A percentile compares a stretch with the other conserved stretches of the same genome.
These are phyloP conservation scores for Phrynocephalus guinanensis DNA, from an alignment of 2,797 vertebrate species.

Conservation along the genomic window DNA sequence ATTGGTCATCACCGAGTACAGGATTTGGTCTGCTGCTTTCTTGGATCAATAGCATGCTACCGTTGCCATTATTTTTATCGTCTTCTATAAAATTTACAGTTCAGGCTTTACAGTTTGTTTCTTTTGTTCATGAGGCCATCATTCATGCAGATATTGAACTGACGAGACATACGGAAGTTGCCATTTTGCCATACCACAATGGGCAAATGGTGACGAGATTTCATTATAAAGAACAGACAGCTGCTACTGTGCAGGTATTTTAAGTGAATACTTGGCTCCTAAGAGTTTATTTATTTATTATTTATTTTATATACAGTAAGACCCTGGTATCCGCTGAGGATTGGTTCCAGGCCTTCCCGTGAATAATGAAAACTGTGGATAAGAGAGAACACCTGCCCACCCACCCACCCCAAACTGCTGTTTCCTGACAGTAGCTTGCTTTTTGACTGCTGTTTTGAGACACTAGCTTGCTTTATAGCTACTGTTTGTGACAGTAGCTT, in stretches of 20 bases:
- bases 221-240: constrained; percentile 1
- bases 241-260: not conserved
- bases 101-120: not conserved
- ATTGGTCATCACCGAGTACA: constrained; percentile 19
- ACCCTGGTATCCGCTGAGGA: too few relatives aligned
- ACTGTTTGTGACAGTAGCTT: too few relatives aligned
- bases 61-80: constrained; percentile 21
- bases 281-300: not conserved
- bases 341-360: too few relatives aligned
- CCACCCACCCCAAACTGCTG: too few relatives aligned
- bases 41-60: constrained; percentile 25
- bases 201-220: not conserved
- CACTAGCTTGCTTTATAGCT: too few relatives aligned
- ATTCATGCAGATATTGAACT: constrained; percentile 35
- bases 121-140: not conserved
- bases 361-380: too few relatives aligned
- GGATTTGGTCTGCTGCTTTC: constrained; percentile 30
- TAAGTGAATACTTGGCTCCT: not conserved
- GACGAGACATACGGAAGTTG: not conserved
- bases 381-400: too few relatives aligned
- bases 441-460: too few relatives aligned
- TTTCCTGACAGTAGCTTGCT: too few relatives aligned
- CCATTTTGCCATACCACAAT: constrained; percentile 26
- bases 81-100: constrained; percentile 22
- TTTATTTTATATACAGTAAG: too few relatives aligned